Percentiles rank a stretch among this genome's conserved stretches.
phyloP scores from a whole-genome alignment of 2,797 vertebrate species.

The Sebastes taczanowskii region DNA sequence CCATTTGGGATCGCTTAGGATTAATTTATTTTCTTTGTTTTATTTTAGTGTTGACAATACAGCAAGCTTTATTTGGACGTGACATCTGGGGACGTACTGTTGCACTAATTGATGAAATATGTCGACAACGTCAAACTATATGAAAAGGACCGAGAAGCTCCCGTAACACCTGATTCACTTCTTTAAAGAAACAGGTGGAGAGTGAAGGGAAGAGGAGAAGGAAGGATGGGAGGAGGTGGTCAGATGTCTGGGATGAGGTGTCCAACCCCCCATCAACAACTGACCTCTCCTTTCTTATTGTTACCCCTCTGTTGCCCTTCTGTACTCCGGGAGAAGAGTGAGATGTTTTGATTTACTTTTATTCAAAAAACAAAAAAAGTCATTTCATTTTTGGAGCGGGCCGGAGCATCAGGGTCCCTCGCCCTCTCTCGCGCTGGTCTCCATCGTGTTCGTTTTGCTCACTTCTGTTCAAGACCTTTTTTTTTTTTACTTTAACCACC shows the following conservation, averaged over 20 bases:
- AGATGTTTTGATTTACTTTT: constrained; percentile 52
- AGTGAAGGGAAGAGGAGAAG: constrained; percentile 15
- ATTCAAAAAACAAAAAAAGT: constrained; percentile 10
- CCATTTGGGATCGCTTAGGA: constrained; percentile 59
- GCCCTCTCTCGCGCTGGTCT: constrained; percentile 81
- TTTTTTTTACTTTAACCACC: constrained; percentile 42
- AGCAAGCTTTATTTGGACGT: constrained; percentile 89
- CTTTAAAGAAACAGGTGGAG: constrained; percentile 27
- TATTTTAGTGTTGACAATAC: constrained; percentile 70
- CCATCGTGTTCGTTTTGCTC: constrained; percentile 80
- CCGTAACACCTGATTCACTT: constrained; percentile 68
- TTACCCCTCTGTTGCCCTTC: neutral
- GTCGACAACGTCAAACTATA: constrained; percentile 59
- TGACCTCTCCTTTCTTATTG: neutral
- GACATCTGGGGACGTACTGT: constrained; percentile 85
- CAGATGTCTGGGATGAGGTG: neutral
- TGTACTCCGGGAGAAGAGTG: constrained; percentile 36
- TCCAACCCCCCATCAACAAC: no score
- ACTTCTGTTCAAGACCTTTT: constrained; percentile 76
- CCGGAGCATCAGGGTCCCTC: constrained; percentile 61
- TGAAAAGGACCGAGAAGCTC: constrained; percentile 70
- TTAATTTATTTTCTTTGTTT: constrained; percentile 31
- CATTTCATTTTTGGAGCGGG: constrained; percentile 72
- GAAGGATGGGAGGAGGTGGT: neutral
- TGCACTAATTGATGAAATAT: constrained; percentile 75